Percentiles rank a stretch among this genome's conserved stretches.
Conservation (phyloP, 2,797 vertebrate genomes). For the Knipowitschia caucasica region DNA sequence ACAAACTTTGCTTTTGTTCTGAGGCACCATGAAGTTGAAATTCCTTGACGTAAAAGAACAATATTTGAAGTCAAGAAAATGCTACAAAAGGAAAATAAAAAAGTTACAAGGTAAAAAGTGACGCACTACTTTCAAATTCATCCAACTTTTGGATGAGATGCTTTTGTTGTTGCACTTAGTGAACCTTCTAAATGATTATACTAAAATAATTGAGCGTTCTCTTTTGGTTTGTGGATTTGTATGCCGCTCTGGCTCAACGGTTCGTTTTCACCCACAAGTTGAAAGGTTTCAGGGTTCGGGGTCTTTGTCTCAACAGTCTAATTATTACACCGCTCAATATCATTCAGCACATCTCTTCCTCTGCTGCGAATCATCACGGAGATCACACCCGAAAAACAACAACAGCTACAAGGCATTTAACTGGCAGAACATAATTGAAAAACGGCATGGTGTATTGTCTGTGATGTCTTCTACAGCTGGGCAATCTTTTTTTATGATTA, state of each 20-base stretch:
- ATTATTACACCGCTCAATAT: slow-evolving; percentile 34
- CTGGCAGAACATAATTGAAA: slow-evolving; percentile 50
- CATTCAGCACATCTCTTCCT: slow-evolving; percentile 30
- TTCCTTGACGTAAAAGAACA: slow-evolving; percentile 16
- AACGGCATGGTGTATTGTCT: slow-evolving; percentile 46
- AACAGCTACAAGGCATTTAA: slow-evolving; percentile 46
- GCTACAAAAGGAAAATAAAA: neutral
- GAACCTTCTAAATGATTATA: too few species aligned
- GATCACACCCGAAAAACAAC: slow-evolving; percentile 48
- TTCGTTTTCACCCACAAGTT: too few species aligned
- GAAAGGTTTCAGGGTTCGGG: too few species aligned
- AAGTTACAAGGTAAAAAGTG: neutral
- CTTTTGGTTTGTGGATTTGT: too few species aligned
- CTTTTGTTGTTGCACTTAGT: too few species aligned
- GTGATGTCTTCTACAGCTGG: slow-evolving; percentile 42
- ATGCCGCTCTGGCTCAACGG: too few species aligned
- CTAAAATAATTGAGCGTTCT: too few species aligned
- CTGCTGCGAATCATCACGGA: slow-evolving; percentile 44
- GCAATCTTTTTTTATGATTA: slow-evolving; percentile 12
- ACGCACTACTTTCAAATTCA: neutral
- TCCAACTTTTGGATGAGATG: neutral
- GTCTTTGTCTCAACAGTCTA: slow-evolving; percentile 15
- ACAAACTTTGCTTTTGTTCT: slow-evolving; percentile 11
- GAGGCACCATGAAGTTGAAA: neutral
- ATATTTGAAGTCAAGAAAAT: neutral